These are phyloP conservation scores for Telmatherina bonti DNA, from an alignment of 2,797 vertebrate species.

Conservation along the genomic window DNA sequence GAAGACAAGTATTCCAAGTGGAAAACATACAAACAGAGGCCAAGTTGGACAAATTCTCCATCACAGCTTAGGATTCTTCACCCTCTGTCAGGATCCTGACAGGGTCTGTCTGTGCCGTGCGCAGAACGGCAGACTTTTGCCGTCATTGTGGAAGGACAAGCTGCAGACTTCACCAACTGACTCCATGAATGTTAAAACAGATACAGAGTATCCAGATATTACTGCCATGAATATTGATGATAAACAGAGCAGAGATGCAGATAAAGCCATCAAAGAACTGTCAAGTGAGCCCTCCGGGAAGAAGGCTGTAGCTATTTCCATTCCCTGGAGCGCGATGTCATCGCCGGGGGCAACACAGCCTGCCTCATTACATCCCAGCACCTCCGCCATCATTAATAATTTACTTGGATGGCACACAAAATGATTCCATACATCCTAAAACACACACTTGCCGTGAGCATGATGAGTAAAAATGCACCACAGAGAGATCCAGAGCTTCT, in stretches of 20 bases:
- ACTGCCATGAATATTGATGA: constrained; percentile 66
- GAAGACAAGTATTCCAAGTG: constrained; percentile 19
- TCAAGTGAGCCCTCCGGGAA: constrained; percentile 34
- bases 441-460: background rate
- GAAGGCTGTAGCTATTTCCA: constrained; percentile 28
- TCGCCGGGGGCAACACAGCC: constrained; percentile 46
- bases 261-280: constrained; percentile 62
- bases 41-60: constrained; percentile 27
- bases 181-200: constrained; percentile 48
- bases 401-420: constrained; percentile 27
- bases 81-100: constrained; percentile 18
- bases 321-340: constrained; percentile 28
- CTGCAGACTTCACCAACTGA: constrained; percentile 30
- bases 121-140: constrained; percentile 33
- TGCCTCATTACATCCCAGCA: constrained; percentile 46
- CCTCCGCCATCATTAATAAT: constrained; percentile 51
- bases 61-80: constrained; percentile 40
- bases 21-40: constrained; percentile 25
- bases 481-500: constrained; percentile 9
- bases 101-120: constrained; percentile 30
- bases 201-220: constrained; percentile 33
- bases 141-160: constrained; percentile 52
- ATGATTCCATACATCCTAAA: background rate
- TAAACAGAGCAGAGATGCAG: constrained; percentile 31
- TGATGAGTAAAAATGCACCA: background rate